Evolutionary conservation across 1,140 invertebrate species (phyloP).

Genomic region (Halotydeus destructor): DNA sequence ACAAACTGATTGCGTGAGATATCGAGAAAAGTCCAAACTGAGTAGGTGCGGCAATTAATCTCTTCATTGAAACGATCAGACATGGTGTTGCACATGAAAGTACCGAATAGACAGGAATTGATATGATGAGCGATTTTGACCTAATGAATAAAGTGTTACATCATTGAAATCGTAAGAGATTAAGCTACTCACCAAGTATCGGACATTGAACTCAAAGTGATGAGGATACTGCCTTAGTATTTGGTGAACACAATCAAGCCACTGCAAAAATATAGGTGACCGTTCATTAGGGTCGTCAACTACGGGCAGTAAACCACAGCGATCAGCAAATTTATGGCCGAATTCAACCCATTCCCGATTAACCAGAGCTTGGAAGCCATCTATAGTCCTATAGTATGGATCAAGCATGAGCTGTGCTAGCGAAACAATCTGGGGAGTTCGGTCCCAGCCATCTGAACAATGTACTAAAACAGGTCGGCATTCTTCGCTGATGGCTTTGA

Average conservation of each 20-base stretch:
- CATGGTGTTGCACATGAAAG: constrained; percentile 77
- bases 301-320: constrained; percentile 63
- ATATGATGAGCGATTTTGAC: constrained; percentile 83
- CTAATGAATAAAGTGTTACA: constrained; percentile 28
- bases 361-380: constrained; percentile 75
- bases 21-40: constrained; percentile 62
- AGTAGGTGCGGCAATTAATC: constrained; percentile 48
- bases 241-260: constrained; percentile 90
- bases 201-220: constrained; percentile 82
- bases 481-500: constrained; percentile 52
- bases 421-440: constrained; percentile 80
- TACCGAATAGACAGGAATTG: constrained; percentile 87
- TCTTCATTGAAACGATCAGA: constrained; percentile 45
- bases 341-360: constrained; percentile 90
- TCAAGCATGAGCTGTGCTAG: constrained; percentile 76
- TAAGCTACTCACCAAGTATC: constrained; percentile 51
- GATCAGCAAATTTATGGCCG: constrained; percentile 89
- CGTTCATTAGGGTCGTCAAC: constrained; percentile 69
- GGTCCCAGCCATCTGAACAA: constrained; percentile 91
- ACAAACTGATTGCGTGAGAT: constrained; percentile 43
- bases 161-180: not conserved
- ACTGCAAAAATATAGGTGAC: constrained; percentile 91
- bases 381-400: constrained; percentile 72
- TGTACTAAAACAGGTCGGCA: constrained; percentile 79
- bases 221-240: constrained; percentile 67